Evolutionary conservation across 2,888 invertebrate genomes (phyloP).

Genomic region (Leucophenga maculata): DNA sequence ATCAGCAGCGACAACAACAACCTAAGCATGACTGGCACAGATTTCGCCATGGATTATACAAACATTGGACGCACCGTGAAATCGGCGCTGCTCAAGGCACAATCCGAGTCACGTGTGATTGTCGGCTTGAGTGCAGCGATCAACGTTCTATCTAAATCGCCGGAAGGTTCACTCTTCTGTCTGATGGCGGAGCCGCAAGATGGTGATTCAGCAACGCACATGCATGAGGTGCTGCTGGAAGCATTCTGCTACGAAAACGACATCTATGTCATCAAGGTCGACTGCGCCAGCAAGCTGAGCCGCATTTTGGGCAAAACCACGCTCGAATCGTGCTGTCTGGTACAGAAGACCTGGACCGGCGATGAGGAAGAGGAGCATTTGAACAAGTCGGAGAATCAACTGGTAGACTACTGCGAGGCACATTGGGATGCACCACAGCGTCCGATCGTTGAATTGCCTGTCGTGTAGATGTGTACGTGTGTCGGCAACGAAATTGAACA

Average conservation of each 20-base stretch:
- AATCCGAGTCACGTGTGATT: slow-evolving; percentile 70
- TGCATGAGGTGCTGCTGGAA: slow-evolving; percentile 84
- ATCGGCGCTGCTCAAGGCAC: slow-evolving; percentile 68
- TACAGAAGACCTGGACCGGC: slow-evolving; percentile 71
- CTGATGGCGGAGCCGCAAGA: slow-evolving; percentile 79
- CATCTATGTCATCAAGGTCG: slow-evolving; percentile 82
- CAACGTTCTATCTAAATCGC: slow-evolving; percentile 68
- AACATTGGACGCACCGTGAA: slow-evolving; percentile 70
- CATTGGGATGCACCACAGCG: slow-evolving; percentile 78
- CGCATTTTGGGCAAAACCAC: slow-evolving; percentile 74
- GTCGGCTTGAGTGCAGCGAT: slow-evolving; percentile 70
- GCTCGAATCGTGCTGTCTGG: slow-evolving; percentile 73
- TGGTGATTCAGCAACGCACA: slow-evolving; percentile 83
- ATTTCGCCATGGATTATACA: slow-evolving; percentile 55
- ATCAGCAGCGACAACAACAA: slow-evolving; percentile 43
- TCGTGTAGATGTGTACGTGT: slow-evolving; percentile 73
- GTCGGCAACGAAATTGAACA: slow-evolving; percentile 19
- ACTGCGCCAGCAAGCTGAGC: slow-evolving; percentile 73
- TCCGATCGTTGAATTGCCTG: slow-evolving; percentile 79
- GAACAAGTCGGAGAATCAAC: slow-evolving; percentile 76
- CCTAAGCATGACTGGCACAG: slow-evolving; percentile 13
- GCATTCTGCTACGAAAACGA: slow-evolving; percentile 86
- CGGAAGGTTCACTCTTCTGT: slow-evolving; percentile 79
- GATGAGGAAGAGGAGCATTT: slow-evolving; percentile 72
- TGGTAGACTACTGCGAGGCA: slow-evolving; percentile 80